Percentiles rank a stretch among this genome's conserved stretches.
These are phyloP conservation scores for Thalpophila matura DNA, from an alignment of 2,888 invertebrate species.

Conservation along the genomic window DNA sequence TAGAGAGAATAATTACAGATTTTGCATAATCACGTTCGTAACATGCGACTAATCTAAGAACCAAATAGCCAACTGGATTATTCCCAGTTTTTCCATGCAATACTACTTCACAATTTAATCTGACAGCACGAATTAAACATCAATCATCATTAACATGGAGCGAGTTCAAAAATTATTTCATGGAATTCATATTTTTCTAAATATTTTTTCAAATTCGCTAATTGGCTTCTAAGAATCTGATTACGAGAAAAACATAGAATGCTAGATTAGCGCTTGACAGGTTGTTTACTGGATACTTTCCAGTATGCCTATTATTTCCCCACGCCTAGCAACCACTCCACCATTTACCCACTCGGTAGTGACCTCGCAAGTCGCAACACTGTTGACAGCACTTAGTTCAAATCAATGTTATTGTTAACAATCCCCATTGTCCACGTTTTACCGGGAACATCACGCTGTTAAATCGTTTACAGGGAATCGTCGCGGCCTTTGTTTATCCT, in stretches of 20 bases:
- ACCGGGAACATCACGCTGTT: conserved; percentile 75
- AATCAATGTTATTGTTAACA: conserved; percentile 71
- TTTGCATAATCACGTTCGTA: conserved; percentile 37
- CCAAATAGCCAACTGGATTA: background rate
- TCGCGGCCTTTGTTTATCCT: conserved; percentile 79
- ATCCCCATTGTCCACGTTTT: conserved; percentile 81
- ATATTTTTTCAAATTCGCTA: conserved; percentile 3
- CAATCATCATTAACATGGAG: conserved; percentile 25
- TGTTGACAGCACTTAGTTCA: conserved; percentile 55
- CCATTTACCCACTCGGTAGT: conserved; percentile 22
- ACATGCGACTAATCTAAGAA: conserved; percentile 10
- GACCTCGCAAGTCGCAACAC: conserved; percentile 23
- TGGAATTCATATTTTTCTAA: conserved; percentile 22
- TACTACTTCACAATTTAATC: conserved; percentile 9
- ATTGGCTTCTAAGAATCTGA: conserved; percentile 31
- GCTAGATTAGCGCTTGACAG: background rate
- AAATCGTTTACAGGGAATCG: conserved; percentile 81
- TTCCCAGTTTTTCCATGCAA: conserved; percentile 7
- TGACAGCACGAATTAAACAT: conserved; percentile 17
- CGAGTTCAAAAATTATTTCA: conserved; percentile 12
- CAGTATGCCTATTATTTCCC: background rate
- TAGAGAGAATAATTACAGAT: conserved; percentile 14
- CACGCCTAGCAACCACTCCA: conserved; percentile 17
- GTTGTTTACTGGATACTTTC: conserved; percentile 3
- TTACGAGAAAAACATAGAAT: conserved; percentile 1